Percentiles rank a stretch among this genome's conserved stretches.
Evolutionary conservation across 2,113 vertebrate species (phyloP).

Genomic region (Pomatorhinus ruficollis): DNA sequence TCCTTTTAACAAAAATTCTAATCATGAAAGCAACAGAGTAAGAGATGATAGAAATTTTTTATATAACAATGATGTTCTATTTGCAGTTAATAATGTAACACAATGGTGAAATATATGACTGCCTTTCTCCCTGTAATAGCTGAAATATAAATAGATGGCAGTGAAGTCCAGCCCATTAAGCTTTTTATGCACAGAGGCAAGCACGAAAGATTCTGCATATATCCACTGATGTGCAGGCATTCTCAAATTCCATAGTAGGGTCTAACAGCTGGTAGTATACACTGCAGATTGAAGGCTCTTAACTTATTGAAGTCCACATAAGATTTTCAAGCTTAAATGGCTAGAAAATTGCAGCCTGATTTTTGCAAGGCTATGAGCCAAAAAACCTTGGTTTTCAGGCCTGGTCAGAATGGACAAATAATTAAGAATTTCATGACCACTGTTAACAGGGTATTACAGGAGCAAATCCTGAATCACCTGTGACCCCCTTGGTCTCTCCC

Average conservation of each 20-base stretch:
- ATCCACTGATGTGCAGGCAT: not conserved
- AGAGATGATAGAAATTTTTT: not conserved
- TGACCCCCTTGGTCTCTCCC: not conserved
- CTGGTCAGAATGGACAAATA: not conserved
- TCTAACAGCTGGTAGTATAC: not conserved
- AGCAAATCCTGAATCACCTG: not conserved
- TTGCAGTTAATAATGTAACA: not conserved
- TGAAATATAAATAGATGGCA: not conserved
- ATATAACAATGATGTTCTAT: not conserved
- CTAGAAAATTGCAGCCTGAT: not conserved
- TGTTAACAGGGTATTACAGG: not conserved
- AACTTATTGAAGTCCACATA: not conserved
- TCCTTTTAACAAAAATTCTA: constrained; percentile 8
- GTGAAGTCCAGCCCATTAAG: not conserved
- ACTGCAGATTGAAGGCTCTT: not conserved
- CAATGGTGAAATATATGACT: not conserved
- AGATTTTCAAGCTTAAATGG: not conserved
- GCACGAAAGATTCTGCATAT: not conserved
- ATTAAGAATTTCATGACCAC: not conserved
- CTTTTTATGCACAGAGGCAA: not conserved
- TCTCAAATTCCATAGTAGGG: not conserved
- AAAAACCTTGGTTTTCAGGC: not conserved
- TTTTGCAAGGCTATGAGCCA: not conserved
- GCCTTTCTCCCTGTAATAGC: not conserved
- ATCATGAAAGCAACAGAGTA: not conserved